Percentiles rank a stretch among this genome's conserved stretches.
Evolutionary conservation across 1,140 invertebrate species (phyloP).

Genomic region (Whitmania pigra): DNA sequence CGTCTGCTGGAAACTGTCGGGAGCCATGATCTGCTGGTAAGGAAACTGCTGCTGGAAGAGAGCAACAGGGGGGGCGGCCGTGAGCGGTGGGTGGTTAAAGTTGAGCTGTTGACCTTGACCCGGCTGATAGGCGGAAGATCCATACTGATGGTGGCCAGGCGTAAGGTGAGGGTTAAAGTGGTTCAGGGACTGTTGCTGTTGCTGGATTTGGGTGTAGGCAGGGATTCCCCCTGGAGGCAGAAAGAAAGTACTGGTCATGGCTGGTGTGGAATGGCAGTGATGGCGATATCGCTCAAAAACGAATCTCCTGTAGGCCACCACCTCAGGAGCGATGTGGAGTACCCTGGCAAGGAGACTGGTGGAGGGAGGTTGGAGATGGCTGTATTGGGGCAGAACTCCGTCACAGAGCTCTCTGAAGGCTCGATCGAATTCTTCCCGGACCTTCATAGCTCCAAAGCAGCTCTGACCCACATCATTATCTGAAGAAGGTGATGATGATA

Average conservation of each 20-base stretch:
- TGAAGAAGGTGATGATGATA: conserved; percentile 19
- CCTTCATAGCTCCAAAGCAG: conserved; percentile 76
- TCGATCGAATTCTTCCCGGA: conserved; percentile 87
- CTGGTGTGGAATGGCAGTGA: conserved; percentile 11
- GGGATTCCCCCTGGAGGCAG: background rate
- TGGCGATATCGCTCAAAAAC: conserved; percentile 35
- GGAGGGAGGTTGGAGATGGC: conserved; percentile 18
- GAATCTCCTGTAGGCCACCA: conserved; percentile 69
- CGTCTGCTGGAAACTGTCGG: background rate
- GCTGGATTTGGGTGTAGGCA: background rate
- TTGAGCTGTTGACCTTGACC: background rate
- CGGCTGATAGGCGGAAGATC: background rate
- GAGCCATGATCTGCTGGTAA: background rate
- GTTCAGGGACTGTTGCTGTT: background rate
- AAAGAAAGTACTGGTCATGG: background rate
- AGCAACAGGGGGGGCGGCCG: background rate
- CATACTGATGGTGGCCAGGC: background rate
- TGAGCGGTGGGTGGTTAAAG: background rate
- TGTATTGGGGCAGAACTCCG: conserved; percentile 50
- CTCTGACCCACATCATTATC: conserved; percentile 86
- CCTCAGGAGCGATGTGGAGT: conserved; percentile 79
- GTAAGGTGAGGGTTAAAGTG: background rate
- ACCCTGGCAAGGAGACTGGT: conserved; percentile 67
- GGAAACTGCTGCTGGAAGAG: background rate
- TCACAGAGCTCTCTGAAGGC: conserved; percentile 73